Evolutionary conservation across 2,888 invertebrate species (phyloP).

Genomic region (Drosophila meridionalis): DNA sequence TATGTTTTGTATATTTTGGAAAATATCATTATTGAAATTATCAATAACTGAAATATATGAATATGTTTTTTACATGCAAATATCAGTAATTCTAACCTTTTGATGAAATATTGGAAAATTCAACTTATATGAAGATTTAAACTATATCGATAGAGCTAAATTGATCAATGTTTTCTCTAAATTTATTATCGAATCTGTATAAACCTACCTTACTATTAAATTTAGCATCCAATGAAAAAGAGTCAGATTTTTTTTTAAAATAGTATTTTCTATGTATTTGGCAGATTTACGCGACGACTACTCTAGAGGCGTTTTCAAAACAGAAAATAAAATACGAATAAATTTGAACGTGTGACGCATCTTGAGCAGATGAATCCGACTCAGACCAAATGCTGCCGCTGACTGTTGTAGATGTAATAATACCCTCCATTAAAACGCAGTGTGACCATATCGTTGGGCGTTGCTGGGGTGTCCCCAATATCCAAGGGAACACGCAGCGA

Average conservation of each 20-base stretch:
- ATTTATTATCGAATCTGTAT: not conserved
- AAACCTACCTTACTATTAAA: too few species aligned
- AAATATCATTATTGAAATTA: too few species aligned
- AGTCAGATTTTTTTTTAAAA: not conserved
- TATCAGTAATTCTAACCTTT: too few species aligned
- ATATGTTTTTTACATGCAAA: too few species aligned
- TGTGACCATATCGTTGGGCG: slow-evolving; percentile 23
- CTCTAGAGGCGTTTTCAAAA: not conserved
- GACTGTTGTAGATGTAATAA: slow-evolving; percentile 60
- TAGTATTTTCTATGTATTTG: not conserved
- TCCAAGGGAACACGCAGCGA: slow-evolving; percentile 20
- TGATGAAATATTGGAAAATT: too few species aligned
- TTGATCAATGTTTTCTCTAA: not conserved
- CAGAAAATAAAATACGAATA: not conserved
- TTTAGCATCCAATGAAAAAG: not conserved
- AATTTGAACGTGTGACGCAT: not conserved
- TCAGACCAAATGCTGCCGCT: slow-evolving; percentile 33
- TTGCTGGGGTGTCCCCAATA: not conserved
- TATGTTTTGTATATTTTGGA: too few species aligned
- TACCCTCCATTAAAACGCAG: slow-evolving; percentile 57
- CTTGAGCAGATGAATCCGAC: not conserved
- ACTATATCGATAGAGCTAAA: not conserved
- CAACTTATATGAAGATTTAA: not conserved
- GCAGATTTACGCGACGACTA: not conserved
- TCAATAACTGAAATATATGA: too few species aligned